Percentiles rank a stretch among this genome's conserved stretches.
phyloP scores from a whole-genome alignment of 1,140 invertebrate species.

The Zaprionus nigranus region DNA sequence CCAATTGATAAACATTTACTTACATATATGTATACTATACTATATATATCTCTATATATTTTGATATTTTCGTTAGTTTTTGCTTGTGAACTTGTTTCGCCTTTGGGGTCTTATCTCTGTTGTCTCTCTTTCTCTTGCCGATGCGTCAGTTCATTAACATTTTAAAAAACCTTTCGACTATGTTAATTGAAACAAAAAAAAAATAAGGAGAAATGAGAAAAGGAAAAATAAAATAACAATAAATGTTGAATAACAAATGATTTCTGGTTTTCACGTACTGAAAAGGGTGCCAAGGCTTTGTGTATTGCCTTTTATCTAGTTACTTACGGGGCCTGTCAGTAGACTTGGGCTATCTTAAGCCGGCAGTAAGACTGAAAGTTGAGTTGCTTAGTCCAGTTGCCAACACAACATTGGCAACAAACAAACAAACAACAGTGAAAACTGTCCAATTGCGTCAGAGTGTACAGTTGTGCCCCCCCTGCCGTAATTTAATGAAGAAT shows the following conservation, averaged over 20 bases:
- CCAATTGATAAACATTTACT: slow-evolving; percentile 37
- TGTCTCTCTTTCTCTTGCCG: background rate
- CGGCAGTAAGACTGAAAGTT: slow-evolving; percentile 27
- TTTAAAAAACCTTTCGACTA: background rate
- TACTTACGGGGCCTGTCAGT: slow-evolving; percentile 38
- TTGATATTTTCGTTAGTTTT: slow-evolving; percentile 13
- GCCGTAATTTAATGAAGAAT: background rate
- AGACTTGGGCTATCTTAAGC: slow-evolving; percentile 45
- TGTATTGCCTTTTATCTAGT: slow-evolving; percentile 32
- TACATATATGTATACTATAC: background rate
- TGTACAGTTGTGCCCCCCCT: background rate
- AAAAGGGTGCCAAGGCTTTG: slow-evolving; percentile 43
- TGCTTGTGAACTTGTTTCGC: slow-evolving; percentile 3
- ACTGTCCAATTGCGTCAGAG: slow-evolving; percentile 1
- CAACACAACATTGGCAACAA: slow-evolving; percentile 1
- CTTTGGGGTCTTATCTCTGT: background rate
- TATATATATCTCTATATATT: background rate
- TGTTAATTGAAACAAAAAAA: slow-evolving; percentile 17
- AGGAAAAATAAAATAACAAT: background rate
- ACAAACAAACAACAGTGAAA: slow-evolving; percentile 30
- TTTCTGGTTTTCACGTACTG: background rate
- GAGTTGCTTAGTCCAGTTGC: slow-evolving; percentile 20
- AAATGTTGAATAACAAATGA: slow-evolving; percentile 24
- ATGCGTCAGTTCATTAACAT: slow-evolving; percentile 24
- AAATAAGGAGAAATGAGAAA: background rate